Percentiles rank a stretch among this genome's conserved stretches.
These are phyloP conservation scores for Brachionus rotundiformis DNA, from an alignment of 1,140 invertebrate species.

Conservation along the genomic window DNA sequence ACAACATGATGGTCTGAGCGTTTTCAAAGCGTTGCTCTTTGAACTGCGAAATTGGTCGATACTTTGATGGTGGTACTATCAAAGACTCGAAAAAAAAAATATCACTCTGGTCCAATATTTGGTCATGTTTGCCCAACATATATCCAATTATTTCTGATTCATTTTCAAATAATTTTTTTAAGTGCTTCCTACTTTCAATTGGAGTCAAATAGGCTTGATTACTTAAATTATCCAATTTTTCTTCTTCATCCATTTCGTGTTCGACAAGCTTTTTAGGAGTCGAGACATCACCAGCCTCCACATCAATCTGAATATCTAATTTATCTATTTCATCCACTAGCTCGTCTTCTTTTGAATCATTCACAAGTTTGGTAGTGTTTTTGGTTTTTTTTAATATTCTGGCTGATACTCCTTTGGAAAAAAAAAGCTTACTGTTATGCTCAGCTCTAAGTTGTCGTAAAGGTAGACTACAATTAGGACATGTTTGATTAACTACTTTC, in stretches of 20 bases:
- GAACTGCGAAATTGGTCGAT: constrained; percentile 72
- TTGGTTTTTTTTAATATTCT: constrained; percentile 39
- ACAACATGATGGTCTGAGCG: constrained; percentile 72
- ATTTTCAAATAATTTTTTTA: constrained; percentile 75
- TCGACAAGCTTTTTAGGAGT: constrained; percentile 51
- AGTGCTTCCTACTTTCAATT: constrained; percentile 68
- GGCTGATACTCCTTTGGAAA: constrained; percentile 48
- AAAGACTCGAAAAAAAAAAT: constrained; percentile 83
- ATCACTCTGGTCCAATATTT: constrained; percentile 73
- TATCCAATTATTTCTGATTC: constrained; percentile 73
- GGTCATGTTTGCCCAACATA: constrained; percentile 67
- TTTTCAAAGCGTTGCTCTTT: constrained; percentile 76
- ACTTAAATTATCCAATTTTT: constrained; percentile 54
- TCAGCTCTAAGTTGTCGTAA: constrained; percentile 52
- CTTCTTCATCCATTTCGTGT: constrained; percentile 52
- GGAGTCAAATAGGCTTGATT: constrained; percentile 59
- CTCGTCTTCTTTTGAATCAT: neutral
- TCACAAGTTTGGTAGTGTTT: neutral
- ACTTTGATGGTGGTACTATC: constrained; percentile 80
- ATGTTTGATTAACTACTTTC: constrained; percentile 53
- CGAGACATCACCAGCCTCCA: neutral
- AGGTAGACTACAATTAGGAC: constrained; percentile 57
- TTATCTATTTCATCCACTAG: constrained; percentile 44
- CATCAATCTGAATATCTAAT: constrained; percentile 10
- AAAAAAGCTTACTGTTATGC: constrained; percentile 49